phyloP scores from a whole-genome alignment of 2,113 vertebrate species.

The Pteronura brasiliensis region DNA sequence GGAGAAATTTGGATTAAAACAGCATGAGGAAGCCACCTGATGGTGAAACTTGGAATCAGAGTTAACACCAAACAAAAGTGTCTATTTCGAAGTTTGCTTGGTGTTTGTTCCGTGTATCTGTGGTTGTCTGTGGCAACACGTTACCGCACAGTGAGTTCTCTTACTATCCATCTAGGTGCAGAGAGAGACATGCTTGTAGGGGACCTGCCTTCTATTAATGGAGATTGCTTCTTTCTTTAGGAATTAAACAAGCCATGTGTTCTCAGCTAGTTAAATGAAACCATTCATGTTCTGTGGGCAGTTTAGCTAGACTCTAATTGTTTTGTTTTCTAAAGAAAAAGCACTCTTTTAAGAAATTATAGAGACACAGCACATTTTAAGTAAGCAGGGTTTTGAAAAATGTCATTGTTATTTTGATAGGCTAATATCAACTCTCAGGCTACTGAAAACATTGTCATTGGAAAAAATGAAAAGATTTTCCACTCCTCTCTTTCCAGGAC shows the following conservation, averaged over 20 bases:
- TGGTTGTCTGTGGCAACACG: background rate
- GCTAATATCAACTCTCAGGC: background rate
- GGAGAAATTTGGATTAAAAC: background rate
- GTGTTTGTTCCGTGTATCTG: background rate
- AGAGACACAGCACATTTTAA: background rate
- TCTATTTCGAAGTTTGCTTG: background rate
- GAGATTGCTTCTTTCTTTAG: constrained; percentile 57
- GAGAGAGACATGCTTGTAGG: constrained; percentile 49
- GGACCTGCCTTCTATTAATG: constrained; percentile 30
- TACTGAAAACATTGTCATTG: background rate
- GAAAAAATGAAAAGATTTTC: background rate
- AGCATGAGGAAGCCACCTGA: background rate
- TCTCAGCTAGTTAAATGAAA: constrained; percentile 64
- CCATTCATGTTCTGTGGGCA: constrained; percentile 40
- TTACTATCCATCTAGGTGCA: background rate
- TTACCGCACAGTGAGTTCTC: background rate
- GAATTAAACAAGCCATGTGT: constrained; percentile 51
- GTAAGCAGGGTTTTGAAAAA: background rate
- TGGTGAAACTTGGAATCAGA: too few relatives aligned
- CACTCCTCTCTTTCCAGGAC: background rate
- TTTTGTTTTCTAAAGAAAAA: constrained; percentile 57
- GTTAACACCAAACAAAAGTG: background rate
- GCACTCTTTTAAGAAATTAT: constrained; percentile 32
- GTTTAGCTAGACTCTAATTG: constrained; percentile 47
- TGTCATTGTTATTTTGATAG: background rate